These are phyloP conservation scores for Tiphia femorata DNA, from an alignment of 2,888 invertebrate species.

Conservation along the genomic window DNA sequence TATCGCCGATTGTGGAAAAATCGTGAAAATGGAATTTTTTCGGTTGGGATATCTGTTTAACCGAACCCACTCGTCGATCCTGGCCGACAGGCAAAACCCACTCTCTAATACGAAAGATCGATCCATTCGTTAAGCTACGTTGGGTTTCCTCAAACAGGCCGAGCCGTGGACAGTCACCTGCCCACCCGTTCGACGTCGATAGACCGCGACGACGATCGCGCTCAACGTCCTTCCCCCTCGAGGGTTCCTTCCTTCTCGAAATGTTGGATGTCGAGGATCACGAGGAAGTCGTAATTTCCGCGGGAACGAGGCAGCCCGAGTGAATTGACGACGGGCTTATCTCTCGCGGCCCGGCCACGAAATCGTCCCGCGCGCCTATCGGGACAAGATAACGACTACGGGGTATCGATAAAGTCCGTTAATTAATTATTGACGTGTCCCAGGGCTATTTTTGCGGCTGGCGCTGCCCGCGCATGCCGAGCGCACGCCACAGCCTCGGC, in stretches of 20 bases:
- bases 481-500: too few relatives aligned
- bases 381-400: conserved; percentile 54
- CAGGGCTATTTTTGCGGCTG: conserved; percentile 55
- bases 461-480: too few relatives aligned
- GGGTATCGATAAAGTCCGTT: conserved; percentile 59
- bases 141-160: neutral
- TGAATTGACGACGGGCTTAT: conserved; percentile 53
- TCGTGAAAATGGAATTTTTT: too few relatives aligned
- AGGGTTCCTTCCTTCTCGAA: conserved; percentile 34
- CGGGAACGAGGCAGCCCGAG: conserved; percentile 48
- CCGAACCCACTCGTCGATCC: too few relatives aligned
- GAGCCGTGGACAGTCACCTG: conserved; percentile 35
- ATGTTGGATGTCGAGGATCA: conserved; percentile 48
- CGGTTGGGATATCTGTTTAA: too few relatives aligned
- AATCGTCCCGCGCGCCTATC: conserved; percentile 52
- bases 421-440: conserved; percentile 65
- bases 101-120: too few relatives aligned
- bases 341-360: conserved; percentile 45
- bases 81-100: too few relatives aligned
- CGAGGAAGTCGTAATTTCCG: conserved; percentile 51
- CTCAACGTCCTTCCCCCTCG: conserved; percentile 20
- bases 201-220: conserved; percentile 25
- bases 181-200: conserved; percentile 38
- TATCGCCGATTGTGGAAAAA: too few relatives aligned
- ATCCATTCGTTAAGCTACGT: neutral